A percentile compares a stretch with the other conserved stretches of the same genome.
Evolutionary conservation across 2,113 vertebrate genomes (phyloP).

Genomic region (Dendropsophus ebraccatus): DNA sequence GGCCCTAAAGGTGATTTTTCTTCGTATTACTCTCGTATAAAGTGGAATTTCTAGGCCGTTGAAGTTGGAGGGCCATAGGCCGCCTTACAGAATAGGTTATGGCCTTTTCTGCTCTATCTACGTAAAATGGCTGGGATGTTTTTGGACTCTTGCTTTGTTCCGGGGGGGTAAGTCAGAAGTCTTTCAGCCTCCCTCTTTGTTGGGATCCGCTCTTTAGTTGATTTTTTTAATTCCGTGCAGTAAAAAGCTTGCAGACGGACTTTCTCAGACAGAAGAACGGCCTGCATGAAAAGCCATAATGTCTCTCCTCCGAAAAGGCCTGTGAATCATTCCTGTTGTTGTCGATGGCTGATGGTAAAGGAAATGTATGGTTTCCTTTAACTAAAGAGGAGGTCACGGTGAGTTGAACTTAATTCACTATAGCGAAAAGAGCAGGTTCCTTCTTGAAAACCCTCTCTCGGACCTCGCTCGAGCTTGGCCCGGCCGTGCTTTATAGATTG

Average conservation of each 20-base stretch:
- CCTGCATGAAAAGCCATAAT: not conserved
- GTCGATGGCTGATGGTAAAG: slow-evolving; percentile 10
- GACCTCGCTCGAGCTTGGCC: not conserved
- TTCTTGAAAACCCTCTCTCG: not conserved
- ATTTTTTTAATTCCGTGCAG: not conserved
- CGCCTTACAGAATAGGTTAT: not conserved
- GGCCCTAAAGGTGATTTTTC: too few species aligned
- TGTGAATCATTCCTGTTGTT: slow-evolving; percentile 29
- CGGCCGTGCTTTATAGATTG: slow-evolving; percentile 14
- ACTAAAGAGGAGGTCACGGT: slow-evolving; percentile 23
- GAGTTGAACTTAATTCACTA: slow-evolving; percentile 42
- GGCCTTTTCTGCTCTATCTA: not conserved
- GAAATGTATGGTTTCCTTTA: slow-evolving; percentile 46
- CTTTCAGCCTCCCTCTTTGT: slow-evolving; percentile 1
- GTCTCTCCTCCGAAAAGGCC: not conserved
- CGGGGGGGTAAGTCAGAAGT: not conserved
- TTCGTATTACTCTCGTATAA: not conserved
- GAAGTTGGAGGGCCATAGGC: not conserved
- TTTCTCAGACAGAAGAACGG: slow-evolving; percentile 21
- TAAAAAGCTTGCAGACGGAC: not conserved
- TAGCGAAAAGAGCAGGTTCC: slow-evolving; percentile 11
- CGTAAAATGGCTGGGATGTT: not conserved
- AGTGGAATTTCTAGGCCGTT: too few species aligned
- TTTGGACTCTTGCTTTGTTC: not conserved
- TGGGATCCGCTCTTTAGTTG: not conserved